Evolutionary conservation across 2,888 invertebrate species (phyloP).

Genomic region (Harpalus rubripes): DNA sequence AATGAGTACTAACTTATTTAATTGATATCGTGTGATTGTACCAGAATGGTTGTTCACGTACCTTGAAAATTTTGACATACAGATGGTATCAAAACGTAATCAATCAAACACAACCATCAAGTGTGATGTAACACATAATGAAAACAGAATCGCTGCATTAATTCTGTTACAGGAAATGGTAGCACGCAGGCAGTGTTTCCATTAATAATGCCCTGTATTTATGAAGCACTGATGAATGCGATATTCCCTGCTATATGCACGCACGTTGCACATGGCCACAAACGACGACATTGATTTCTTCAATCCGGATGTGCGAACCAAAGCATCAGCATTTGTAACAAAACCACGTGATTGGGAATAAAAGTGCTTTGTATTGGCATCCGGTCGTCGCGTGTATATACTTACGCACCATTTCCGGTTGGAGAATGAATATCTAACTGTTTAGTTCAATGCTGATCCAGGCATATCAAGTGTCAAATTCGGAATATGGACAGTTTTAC

Average conservation of each 20-base stretch:
- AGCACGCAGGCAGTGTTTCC: conserved; percentile 6
- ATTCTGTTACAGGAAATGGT: conserved; percentile 28
- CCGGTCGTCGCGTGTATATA: conserved; percentile 59
- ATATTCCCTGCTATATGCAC: background rate
- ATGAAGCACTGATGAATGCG: conserved; percentile 21
- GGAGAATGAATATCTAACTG: background rate
- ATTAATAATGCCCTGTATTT: conserved; percentile 48
- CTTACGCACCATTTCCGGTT: conserved; percentile 62
- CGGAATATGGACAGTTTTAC: background rate
- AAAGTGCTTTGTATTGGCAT: conserved; percentile 63
- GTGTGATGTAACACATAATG: conserved; percentile 45
- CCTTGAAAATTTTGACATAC: background rate
- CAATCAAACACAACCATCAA: conserved; percentile 48
- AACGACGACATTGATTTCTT: conserved; percentile 50
- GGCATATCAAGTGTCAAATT: conserved; percentile 20
- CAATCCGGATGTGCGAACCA: conserved; percentile 58
- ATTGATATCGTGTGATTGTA: no score
- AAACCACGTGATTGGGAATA: conserved; percentile 55
- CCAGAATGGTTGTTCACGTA: no score
- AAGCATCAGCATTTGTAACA: conserved; percentile 60
- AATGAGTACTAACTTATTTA: no score
- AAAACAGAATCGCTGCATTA: conserved; percentile 35
- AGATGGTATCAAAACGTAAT: conserved; percentile 25
- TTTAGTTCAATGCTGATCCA: conserved; percentile 26
- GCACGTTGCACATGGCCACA: background rate